phyloP scores from a whole-genome alignment of 1,140 invertebrate species.

The Procambarus virginalis region DNA sequence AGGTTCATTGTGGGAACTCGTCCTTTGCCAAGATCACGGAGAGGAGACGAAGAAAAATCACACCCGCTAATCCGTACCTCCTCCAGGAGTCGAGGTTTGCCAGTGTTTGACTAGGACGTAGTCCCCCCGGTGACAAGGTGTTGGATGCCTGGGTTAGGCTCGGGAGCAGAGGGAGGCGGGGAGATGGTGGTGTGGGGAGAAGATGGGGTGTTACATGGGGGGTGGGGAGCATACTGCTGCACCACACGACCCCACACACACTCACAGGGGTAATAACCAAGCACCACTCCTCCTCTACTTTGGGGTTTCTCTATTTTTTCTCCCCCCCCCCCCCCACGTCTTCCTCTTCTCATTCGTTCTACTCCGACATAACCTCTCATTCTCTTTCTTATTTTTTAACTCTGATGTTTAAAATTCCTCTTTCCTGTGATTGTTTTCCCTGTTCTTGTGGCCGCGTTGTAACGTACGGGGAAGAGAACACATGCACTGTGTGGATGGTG shows the following conservation, averaged over 20 bases:
- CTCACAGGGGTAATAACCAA: background rate
- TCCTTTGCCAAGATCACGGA: slow-evolving; percentile 16
- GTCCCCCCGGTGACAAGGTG: too few relatives aligned
- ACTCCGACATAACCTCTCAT: background rate
- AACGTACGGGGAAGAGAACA: too few relatives aligned
- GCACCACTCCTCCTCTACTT: background rate
- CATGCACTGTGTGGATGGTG: too few relatives aligned
- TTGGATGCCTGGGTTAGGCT: too few relatives aligned
- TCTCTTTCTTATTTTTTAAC: background rate
- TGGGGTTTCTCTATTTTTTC: background rate
- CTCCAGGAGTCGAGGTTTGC: background rate
- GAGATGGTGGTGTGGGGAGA: background rate
- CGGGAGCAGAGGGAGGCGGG: background rate
- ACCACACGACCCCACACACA: background rate
- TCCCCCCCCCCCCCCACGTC: background rate
- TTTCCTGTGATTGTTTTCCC: too few relatives aligned
- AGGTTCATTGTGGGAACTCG: slow-evolving; percentile 1
- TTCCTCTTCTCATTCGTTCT: background rate
- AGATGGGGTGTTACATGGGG: background rate
- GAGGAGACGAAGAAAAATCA: background rate
- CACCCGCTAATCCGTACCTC: background rate
- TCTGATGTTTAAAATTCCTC: too few relatives aligned
- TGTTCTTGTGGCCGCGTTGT: too few relatives aligned
- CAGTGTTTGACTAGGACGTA: too few relatives aligned
- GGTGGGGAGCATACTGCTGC: background rate